phyloP scores from a whole-genome alignment of 2,113 vertebrate genomes.

The Labeo catla region DNA sequence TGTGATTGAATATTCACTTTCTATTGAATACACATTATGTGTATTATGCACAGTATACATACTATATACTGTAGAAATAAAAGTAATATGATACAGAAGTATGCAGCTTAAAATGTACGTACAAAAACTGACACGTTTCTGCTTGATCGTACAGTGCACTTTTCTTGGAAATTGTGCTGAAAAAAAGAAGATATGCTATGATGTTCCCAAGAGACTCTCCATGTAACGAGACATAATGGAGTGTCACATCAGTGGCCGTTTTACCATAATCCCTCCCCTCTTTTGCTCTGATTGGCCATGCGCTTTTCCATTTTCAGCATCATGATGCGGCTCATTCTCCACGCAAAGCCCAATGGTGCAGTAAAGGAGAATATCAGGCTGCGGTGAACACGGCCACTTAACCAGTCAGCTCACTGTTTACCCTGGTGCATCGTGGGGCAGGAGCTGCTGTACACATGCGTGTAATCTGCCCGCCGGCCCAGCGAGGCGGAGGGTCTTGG shows the following conservation, averaged over 20 bases:
- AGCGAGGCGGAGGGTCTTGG: constrained; percentile 41
- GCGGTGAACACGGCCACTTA: constrained; percentile 72
- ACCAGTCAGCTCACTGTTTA: constrained; percentile 68
- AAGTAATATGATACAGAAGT: background rate
- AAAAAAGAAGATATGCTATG: too few species aligned
- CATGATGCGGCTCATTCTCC: constrained; percentile 53
- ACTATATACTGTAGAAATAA: background rate
- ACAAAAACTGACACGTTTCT: background rate
- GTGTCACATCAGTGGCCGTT: constrained; percentile 46
- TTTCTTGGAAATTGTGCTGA: background rate
- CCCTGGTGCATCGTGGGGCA: constrained; percentile 26
- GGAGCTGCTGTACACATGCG: constrained; percentile 34
- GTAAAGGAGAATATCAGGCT: constrained; percentile 76
- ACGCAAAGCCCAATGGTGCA: constrained; percentile 76
- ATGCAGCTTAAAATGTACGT: background rate
- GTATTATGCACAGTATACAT: background rate
- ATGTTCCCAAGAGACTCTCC: background rate
- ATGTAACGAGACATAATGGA: constrained; percentile 46
- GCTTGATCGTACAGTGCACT: background rate
- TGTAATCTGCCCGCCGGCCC: constrained; percentile 22
- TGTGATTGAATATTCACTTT: background rate
- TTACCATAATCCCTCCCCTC: constrained; percentile 44
- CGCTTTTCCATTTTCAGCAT: constrained; percentile 58
- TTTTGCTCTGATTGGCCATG: constrained; percentile 36
- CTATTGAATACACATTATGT: background rate